Base-by-base conservation (phyloP, 2,797 vertebrate species). In the Falco berigora region DNA sequence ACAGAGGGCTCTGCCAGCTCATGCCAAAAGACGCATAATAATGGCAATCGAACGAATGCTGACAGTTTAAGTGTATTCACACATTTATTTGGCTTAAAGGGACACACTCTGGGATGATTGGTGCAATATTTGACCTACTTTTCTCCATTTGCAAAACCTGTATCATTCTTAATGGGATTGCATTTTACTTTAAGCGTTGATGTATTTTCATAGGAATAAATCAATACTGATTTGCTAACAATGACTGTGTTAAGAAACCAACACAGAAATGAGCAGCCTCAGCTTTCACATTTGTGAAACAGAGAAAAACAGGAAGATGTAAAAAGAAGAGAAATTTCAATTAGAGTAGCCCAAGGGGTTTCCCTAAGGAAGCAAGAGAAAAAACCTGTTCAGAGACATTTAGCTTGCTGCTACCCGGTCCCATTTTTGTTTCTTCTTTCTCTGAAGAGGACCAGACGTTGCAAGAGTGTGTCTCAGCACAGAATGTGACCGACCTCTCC, bases 11-110 rank as follows among this genome's bases (percentile, higher is more conserved):
- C 86, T 92, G 67, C 66, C 81, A 94, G 83, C 58, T 95, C 53
- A 44, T 55, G 92, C 83, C 94, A 92, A 83, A 93, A 90, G 85
- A 85, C 47, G 87, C 77, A 81, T 76, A 94, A 88, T 91, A 93
- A 82, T 32, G 87, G 88, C 72, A 95, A 63, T 71, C 80, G 80
- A 77, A 66, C 18, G 53, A 80, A 0, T 17, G 66, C 56, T 91
- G 89, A 92, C 88, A 92, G 88, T 78, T 90, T 91, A 85, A 95
- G 87, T 72, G 83, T 73, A 85, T 80, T 84, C 75, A 90, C 80
- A 95, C 92, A 90, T 96, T 96, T 94, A 77, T 91, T 86, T 94
- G 79, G 86, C 92, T 97, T 87, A 91, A 79, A 81, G 79, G 93
- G 75, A 86, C 64, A 77, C 5, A 38, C 88, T 75, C 68, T 32